phyloP scores from a whole-genome alignment of 1,140 invertebrate genomes.

The Aphaenogaster ashmeadi region DNA sequence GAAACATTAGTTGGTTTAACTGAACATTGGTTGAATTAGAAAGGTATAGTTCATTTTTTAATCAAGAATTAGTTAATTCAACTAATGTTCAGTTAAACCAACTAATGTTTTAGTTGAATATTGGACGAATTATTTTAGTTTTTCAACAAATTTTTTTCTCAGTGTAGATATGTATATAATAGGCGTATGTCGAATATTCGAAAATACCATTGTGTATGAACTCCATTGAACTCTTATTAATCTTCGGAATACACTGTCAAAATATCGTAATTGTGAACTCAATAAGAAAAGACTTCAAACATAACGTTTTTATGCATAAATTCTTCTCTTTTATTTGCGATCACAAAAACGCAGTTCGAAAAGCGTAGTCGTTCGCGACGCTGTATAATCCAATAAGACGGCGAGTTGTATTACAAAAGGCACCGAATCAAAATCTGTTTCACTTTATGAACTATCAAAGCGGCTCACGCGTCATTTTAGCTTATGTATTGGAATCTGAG shows the following conservation, averaged over 20 bases:
- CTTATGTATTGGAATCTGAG: slow-evolving; percentile 64
- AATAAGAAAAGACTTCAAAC: not conserved
- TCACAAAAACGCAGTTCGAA: not conserved
- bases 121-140: too few relatives aligned
- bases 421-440: slow-evolving; percentile 80
- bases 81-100: too few relatives aligned
- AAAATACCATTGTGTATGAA: too few relatives aligned
- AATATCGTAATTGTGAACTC: not conserved
- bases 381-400: slow-evolving; percentile 61
- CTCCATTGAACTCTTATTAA: not conserved
- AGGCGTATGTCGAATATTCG: not conserved
- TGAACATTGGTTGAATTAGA: too few relatives aligned
- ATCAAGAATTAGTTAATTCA: too few relatives aligned
- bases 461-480: slow-evolving; percentile 66
- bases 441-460: slow-evolving; percentile 80
- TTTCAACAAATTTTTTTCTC: too few relatives aligned
- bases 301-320: not conserved
- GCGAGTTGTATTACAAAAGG: slow-evolving; percentile 79
- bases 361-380: not conserved
- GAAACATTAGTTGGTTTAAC: too few relatives aligned
- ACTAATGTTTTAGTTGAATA: too few relatives aligned
- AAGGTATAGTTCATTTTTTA: too few relatives aligned
- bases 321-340: slow-evolving; percentile 7
- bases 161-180: not conserved
- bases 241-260: too few relatives aligned